Evolutionary conservation across 2,888 invertebrate genomes (phyloP).

Genomic region (Blastobasis adustella): DNA sequence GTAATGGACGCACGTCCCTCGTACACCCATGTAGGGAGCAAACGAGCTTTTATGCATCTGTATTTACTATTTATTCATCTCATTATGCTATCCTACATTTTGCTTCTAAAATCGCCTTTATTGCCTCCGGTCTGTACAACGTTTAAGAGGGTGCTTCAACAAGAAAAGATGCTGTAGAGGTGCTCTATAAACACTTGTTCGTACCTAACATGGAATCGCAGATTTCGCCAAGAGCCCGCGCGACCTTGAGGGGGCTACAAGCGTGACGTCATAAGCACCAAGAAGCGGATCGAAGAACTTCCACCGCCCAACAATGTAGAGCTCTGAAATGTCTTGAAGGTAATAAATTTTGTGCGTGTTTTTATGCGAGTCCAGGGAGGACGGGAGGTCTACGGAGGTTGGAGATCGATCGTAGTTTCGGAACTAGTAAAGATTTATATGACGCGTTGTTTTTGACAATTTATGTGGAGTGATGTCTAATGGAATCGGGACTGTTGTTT

Average conservation of each 20-base stretch:
- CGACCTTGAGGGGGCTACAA: constrained; percentile 20
- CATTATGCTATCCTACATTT: too few species aligned
- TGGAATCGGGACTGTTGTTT: not conserved
- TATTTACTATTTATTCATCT: too few species aligned
- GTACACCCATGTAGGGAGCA: too few species aligned
- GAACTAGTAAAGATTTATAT: constrained; percentile 9
- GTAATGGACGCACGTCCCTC: constrained; percentile 12
- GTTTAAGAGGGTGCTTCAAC: not conserved
- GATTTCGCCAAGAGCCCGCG: constrained; percentile 2
- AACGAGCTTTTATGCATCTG: too few species aligned
- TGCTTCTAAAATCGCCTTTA: not conserved
- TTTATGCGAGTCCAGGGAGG: not conserved
- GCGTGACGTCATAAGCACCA: constrained; percentile 20
- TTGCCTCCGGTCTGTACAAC: not conserved
- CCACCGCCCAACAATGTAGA: constrained; percentile 8
- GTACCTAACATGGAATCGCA: not conserved
- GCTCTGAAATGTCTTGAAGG: constrained; percentile 4
- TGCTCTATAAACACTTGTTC: too few species aligned
- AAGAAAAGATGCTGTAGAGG: not conserved
- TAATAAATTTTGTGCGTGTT: constrained; percentile 1
- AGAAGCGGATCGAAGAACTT: constrained; percentile 11
- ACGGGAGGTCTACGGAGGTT: constrained; percentile 8
- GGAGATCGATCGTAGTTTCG: constrained; percentile 3
- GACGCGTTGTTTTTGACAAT: constrained; percentile 4
- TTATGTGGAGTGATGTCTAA: constrained; percentile 3